A percentile compares a stretch with the other conserved stretches of the same genome.
These are phyloP conservation scores for Butastur rufipennis DNA, from an alignment of 2,113 vertebrate genomes.

Conservation along the genomic window DNA sequence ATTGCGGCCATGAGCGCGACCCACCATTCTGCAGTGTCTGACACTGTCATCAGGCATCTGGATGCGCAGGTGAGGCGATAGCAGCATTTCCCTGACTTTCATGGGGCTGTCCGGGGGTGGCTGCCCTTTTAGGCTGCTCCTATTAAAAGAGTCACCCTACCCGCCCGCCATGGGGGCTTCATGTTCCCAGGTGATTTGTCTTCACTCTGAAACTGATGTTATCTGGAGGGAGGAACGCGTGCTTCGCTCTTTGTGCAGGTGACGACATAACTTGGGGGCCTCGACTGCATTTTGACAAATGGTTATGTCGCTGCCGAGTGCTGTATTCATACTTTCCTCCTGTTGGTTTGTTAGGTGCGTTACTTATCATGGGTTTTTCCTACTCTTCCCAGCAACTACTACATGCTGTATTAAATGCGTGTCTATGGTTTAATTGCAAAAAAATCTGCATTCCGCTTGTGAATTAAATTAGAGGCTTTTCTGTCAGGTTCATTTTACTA, in stretches of 20 bases:
- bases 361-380: background rate
- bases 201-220: background rate
- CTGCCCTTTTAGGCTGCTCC: background rate
- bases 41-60: background rate
- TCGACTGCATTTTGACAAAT: background rate
- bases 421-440: background rate
- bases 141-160: background rate
- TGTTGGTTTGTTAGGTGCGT: background rate
- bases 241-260: background rate
- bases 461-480: constrained; percentile 42
- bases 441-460: constrained; percentile 9
- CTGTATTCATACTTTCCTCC: background rate
- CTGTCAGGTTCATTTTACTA: background rate
- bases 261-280: background rate
- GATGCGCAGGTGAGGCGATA: background rate
- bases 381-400: background rate
- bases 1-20: background rate
- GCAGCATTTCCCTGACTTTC: background rate
- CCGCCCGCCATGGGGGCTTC: background rate
- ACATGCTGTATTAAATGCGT: background rate
- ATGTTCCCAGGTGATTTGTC: background rate
- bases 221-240: background rate
- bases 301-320: background rate
- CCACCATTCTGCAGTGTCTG: background rate
- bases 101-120: background rate